Conservation (phyloP, 2,888 invertebrate species). For the Dusona sp. region DNA sequence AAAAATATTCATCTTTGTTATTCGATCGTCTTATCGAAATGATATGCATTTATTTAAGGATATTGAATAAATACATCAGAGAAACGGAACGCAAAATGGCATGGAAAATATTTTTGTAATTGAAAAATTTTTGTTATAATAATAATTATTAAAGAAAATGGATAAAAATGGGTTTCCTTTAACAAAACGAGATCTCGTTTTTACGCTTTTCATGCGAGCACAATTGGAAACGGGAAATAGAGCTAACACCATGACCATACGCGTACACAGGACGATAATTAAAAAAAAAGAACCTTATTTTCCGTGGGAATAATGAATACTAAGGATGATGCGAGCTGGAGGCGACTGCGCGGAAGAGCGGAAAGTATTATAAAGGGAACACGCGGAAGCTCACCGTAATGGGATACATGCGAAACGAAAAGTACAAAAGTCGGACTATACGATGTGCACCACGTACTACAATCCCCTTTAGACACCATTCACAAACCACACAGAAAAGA, state of each 20-base stretch:
- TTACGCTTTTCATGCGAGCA: background rate
- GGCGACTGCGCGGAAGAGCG: constrained; percentile 57
- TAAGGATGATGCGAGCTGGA: constrained; percentile 40
- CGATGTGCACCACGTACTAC: constrained; percentile 56
- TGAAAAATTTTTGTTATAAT: background rate
- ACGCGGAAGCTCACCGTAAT: constrained; percentile 51
- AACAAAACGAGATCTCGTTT: background rate
- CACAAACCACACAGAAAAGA: constrained; percentile 55
- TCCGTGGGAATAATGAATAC: constrained; percentile 58
- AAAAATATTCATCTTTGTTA: too few species aligned
- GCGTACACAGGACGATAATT: background rate
- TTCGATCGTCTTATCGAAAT: too few species aligned
- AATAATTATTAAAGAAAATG: background rate
- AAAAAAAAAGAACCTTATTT: constrained; percentile 35
- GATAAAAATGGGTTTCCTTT: constrained; percentile 4
- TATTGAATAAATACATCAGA: background rate
- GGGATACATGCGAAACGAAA: constrained; percentile 66
- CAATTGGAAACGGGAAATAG: constrained; percentile 8
- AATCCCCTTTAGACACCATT: constrained; percentile 39
- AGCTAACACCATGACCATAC: background rate
- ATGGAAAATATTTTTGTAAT: background rate
- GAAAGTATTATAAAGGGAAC: constrained; percentile 64
- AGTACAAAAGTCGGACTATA: constrained; percentile 63
- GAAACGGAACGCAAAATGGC: background rate
- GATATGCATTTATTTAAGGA: background rate